Conservation (phyloP, 2,113 vertebrate genomes). For the Lichenostomus cassidix region DNA sequence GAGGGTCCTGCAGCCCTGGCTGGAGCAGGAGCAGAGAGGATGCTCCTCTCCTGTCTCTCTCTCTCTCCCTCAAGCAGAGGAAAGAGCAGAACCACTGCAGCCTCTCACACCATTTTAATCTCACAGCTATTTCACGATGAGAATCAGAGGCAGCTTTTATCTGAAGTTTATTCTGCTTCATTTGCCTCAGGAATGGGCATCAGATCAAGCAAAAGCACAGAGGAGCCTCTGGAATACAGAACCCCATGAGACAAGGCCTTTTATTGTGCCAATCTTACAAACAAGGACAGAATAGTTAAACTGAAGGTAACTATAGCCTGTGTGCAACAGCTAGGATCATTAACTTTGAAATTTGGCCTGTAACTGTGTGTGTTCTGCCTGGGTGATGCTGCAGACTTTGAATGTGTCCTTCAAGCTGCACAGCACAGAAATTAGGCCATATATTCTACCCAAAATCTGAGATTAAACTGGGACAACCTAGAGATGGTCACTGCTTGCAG, state of each 20-base stretch:
- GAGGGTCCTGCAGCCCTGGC: background rate
- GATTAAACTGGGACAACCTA: background rate
- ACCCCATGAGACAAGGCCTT: background rate
- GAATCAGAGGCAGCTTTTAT: background rate
- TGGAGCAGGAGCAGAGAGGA: too few species aligned
- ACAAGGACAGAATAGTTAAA: background rate
- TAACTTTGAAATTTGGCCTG: background rate
- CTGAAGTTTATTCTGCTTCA: background rate
- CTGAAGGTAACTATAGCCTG: rapidly evolving
- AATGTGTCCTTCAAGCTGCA: background rate
- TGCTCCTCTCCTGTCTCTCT: too few species aligned
- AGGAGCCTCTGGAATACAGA: background rate
- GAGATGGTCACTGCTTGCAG: rapidly evolving
- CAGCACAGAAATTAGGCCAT: rapidly evolving
- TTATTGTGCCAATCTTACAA: background rate
- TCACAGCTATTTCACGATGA: background rate
- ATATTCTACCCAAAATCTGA: background rate
- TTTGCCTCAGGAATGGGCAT: background rate
- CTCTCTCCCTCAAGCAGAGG: background rate
- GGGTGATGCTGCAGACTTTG: background rate
- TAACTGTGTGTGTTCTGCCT: background rate
- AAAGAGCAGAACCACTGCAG: background rate
- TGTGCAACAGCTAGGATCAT: background rate
- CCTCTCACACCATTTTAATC: background rate
- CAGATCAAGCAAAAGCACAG: background rate